These are phyloP conservation scores for Ruditapes philippinarum DNA, from an alignment of 1,140 invertebrate species.

Conservation along the genomic window DNA sequence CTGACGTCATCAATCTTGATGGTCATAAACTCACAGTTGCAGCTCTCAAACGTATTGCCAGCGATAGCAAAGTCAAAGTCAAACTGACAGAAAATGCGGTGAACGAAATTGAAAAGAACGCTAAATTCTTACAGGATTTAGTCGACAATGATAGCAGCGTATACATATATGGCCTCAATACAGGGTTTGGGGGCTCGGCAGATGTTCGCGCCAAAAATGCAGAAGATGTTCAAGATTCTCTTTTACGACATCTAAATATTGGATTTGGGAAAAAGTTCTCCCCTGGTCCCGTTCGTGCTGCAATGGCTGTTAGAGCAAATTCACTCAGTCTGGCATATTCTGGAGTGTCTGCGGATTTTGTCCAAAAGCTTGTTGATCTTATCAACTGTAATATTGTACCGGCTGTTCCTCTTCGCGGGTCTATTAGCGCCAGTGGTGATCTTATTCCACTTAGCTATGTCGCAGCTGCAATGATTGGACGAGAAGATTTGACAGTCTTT, in stretches of 20 bases:
- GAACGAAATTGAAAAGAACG: conserved; percentile 3
- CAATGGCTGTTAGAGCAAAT: conserved; percentile 25
- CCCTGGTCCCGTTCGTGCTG: background rate
- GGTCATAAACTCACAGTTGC: conserved; percentile 3
- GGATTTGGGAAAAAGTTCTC: conserved; percentile 10
- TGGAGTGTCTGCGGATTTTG: background rate
- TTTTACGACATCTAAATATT: conserved; percentile 18
- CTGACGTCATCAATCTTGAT: background rate
- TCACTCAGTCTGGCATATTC: conserved; percentile 16
- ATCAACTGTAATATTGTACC: conserved; percentile 17
- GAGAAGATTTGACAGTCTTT: conserved; percentile 13
- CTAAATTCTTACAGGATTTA: background rate
- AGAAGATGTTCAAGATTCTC: background rate
- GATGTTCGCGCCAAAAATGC: background rate
- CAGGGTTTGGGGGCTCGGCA: conserved; percentile 27
- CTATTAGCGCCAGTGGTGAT: conserved; percentile 35
- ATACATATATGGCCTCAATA: conserved; percentile 28
- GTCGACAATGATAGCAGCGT: background rate
- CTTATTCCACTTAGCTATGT: conserved; percentile 35
- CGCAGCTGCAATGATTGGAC: conserved; percentile 9
- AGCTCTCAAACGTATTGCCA: conserved; percentile 4
- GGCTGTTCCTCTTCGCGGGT: conserved; percentile 1
- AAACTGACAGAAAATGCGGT: background rate
- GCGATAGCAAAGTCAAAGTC: background rate
- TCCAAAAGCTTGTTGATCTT: background rate